These are phyloP conservation scores for Drosophila paranaensis DNA, from an alignment of 2,888 invertebrate genomes.

Conservation along the genomic window DNA sequence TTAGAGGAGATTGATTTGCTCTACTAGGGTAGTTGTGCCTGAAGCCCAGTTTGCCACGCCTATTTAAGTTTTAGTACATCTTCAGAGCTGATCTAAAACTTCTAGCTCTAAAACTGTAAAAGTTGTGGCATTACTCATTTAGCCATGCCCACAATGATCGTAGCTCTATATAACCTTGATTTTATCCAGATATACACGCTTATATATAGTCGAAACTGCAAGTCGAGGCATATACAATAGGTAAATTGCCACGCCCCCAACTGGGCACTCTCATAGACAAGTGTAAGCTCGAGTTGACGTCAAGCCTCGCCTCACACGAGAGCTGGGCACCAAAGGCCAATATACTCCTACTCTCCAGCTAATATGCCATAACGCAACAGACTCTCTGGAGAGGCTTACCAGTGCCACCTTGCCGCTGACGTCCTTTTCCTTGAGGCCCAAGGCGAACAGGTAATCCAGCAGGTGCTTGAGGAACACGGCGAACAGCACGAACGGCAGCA, in stretches of 20 bases:
- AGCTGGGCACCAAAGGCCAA: background rate
- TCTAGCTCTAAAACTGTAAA: background rate
- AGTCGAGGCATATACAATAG: background rate
- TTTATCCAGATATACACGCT: background rate
- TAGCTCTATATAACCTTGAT: background rate
- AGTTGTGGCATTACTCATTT: background rate
- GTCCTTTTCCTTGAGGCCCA: constrained; percentile 82
- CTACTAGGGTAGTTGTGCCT: too few species aligned
- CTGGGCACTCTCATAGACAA: background rate
- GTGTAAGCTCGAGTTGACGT: background rate
- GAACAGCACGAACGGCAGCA: constrained; percentile 81
- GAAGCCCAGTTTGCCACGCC: too few species aligned
- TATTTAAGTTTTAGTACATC: too few species aligned
- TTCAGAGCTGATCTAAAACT: too few species aligned
- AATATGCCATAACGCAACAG: background rate
- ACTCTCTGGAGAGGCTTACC: constrained; percentile 68
- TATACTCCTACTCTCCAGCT: background rate
- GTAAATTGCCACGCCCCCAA: background rate
- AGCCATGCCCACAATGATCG: too few species aligned
- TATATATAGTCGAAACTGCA: background rate
- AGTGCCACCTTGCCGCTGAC: constrained; percentile 83
- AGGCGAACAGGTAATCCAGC: constrained; percentile 81
- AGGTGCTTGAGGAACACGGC: constrained; percentile 82
- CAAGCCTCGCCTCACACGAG: background rate
- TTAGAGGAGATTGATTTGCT: background rate